phyloP scores from a whole-genome alignment of 1,140 invertebrate genomes.

The Drosophila sp. region DNA sequence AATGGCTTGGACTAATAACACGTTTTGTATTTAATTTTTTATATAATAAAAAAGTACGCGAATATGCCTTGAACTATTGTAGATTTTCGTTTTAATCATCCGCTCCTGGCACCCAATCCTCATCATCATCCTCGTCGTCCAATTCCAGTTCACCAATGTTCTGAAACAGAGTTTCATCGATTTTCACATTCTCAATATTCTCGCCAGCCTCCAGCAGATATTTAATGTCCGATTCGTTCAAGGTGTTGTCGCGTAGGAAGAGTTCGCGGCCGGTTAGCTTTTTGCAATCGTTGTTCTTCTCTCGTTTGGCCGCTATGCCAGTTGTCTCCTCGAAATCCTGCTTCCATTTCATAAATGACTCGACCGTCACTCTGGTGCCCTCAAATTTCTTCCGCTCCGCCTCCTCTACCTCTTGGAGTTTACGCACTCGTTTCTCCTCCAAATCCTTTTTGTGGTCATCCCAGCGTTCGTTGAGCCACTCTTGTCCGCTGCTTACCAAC shows the following conservation, averaged over 20 bases:
- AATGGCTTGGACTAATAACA: conserved; percentile 59
- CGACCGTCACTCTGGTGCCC: conserved; percentile 96
- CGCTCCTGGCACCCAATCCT: conserved; percentile 74
- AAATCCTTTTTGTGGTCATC: conserved; percentile 89
- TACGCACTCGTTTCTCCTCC: conserved; percentile 88
- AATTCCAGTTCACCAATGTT: conserved; percentile 95
- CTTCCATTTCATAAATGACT: conserved; percentile 98
- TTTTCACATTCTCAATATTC: conserved; percentile 93
- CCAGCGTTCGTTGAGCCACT: conserved; percentile 94
- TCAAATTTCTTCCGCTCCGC: conserved; percentile 97
- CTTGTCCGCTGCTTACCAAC: conserved; percentile 94
- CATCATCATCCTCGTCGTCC: conserved; percentile 87
- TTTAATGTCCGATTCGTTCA: conserved; percentile 97
- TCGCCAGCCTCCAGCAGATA: conserved; percentile 94
- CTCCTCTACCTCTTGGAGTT: conserved; percentile 91
- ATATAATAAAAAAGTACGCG: conserved; percentile 40
- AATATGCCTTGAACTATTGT: conserved; percentile 47
- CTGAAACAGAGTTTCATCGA: conserved; percentile 97
- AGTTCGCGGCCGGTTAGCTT: conserved; percentile 94
- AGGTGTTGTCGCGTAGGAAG: conserved; percentile 95
- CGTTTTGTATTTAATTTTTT: conserved; percentile 57
- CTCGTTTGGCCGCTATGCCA: conserved; percentile 89
- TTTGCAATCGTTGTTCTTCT: conserved; percentile 89
- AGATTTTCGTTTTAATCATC: conserved; percentile 52
- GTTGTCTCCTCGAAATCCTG: conserved; percentile 96